Conservation (phyloP, 30 jellyfish, hydroid and myxozoan genomes). For the Catostylus mosaicus region DNA sequence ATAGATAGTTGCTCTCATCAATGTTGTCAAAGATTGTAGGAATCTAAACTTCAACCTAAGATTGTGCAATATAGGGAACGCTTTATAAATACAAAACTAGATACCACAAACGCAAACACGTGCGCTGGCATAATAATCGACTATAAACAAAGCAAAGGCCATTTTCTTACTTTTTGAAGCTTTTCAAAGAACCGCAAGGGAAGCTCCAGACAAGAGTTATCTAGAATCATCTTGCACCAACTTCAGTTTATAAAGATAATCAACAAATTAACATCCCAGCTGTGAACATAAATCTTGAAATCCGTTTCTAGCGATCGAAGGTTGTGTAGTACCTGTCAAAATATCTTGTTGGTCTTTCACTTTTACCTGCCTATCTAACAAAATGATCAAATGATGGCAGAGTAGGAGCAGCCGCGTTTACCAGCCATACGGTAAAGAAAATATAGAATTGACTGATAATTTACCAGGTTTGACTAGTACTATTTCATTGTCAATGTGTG, state of each 20-base stretch:
- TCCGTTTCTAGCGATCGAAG: background rate
- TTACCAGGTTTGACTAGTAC: no score
- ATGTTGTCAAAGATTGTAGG: no score
- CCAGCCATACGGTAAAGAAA: no score
- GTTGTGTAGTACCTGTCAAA: background rate
- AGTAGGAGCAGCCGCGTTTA: no score
- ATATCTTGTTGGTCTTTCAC: constrained; percentile 21
- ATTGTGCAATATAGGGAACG: no score
- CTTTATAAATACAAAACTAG: no score
- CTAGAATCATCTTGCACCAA: constrained; percentile 30
- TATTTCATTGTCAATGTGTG: no score
- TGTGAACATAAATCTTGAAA: background rate
- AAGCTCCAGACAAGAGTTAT: constrained; percentile 48
- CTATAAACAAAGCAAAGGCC: background rate
- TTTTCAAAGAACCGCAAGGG: constrained; percentile 46
- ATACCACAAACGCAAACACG: background rate
- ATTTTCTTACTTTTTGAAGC: constrained; percentile 50
- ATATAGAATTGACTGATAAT: no score
- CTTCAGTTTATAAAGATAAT: background rate
- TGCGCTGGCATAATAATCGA: background rate
- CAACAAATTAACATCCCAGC: background rate
- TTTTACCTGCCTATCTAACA: constrained; percentile 11
- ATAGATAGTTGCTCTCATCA: no score
- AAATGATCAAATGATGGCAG: constrained; percentile 1
- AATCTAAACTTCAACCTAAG: no score